phyloP scores from a whole-genome alignment of 2,797 vertebrate genomes.

The Helarctos malayanus region DNA sequence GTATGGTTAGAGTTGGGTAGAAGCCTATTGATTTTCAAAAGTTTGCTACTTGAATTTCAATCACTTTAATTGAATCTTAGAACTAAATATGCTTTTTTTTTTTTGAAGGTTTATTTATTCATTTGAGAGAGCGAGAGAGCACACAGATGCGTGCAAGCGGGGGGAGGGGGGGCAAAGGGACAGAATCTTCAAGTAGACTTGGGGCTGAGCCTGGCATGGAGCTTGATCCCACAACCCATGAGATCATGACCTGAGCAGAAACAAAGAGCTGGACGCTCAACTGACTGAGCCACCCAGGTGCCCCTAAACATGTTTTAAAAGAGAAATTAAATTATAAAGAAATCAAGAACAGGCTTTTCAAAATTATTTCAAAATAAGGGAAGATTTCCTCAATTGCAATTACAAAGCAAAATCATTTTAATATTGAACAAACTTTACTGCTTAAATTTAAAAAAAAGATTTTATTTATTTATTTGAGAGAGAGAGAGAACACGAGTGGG shows the following conservation, averaged over 20 bases:
- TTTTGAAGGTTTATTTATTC: background rate
- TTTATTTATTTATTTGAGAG: background rate
- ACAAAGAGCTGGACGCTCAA: background rate
- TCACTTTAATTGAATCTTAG: background rate
- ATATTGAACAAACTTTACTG: background rate
- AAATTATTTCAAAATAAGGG: slow-evolving; percentile 38
- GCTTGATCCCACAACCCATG: background rate
- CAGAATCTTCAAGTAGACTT: background rate
- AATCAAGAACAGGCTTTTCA: background rate
- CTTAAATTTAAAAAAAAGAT: background rate
- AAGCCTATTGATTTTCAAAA: background rate
- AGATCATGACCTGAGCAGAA: background rate
- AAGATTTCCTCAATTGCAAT: background rate
- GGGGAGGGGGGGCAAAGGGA: background rate
- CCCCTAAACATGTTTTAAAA: slow-evolving; percentile 13
- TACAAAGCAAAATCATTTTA: background rate
- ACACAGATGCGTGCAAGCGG: background rate
- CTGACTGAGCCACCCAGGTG: background rate
- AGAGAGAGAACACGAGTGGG: background rate
- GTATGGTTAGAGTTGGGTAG: fast-evolving
- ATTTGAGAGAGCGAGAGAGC: background rate
- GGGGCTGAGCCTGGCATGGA: background rate
- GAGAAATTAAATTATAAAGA: slow-evolving; percentile 36
- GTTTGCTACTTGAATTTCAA: background rate
- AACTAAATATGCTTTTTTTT: background rate